Base-by-base conservation (phyloP, 2,113 vertebrate genomes). In the Spizaetus ornatus region DNA sequence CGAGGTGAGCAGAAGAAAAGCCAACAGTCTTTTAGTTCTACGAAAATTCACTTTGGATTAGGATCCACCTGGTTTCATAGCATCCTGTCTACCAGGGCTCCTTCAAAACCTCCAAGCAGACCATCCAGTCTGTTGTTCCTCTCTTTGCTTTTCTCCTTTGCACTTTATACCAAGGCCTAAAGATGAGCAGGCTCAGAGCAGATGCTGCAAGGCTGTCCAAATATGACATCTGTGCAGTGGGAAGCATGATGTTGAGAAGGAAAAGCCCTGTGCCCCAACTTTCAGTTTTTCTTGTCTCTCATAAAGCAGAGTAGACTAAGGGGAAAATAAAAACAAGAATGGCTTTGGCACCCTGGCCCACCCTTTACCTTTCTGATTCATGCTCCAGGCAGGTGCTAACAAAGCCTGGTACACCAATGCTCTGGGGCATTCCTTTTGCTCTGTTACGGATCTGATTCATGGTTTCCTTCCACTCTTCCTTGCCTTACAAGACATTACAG, bases 321-420 rank as follows among this genome's bases (percentile, higher is more conserved):
- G 40, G 23, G 10, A 83, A 86, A 88, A 83, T 47, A 7, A 67
- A 72, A 85, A 71, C 4, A n/a, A 34, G 20, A 55, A 23, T 82
- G 62, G 16, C 7, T 67, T 85, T 91, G 43, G 13, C 58, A 86
- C 10, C 16, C 34, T 85, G 23, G 56, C 32, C 18, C 31, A 52
- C 40, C 13, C 21, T 92, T 92, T 86, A 66, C 42, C n/a, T 81
- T 88, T 81, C 69, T 91, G 55, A 84, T 71, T 84, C 88, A 91
- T 4, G 2, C 47, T 86, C 16, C 48, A 78, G 69, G 47, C 59
- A 82, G 29, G 26, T 83, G 32, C 69, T 86, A 59, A 55, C 59
- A 58, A 91, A 81, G 34, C 67, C 12, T 67, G 59, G 20, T 71
- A 78, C 55, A 21, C 62, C 71, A 65, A 0, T 69, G 21, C 67